A percentile compares a stretch with the other conserved stretches of the same genome.
Evolutionary conservation across 1,140 invertebrate genomes (phyloP).

Genomic region (Steinernema khuongi): DNA sequence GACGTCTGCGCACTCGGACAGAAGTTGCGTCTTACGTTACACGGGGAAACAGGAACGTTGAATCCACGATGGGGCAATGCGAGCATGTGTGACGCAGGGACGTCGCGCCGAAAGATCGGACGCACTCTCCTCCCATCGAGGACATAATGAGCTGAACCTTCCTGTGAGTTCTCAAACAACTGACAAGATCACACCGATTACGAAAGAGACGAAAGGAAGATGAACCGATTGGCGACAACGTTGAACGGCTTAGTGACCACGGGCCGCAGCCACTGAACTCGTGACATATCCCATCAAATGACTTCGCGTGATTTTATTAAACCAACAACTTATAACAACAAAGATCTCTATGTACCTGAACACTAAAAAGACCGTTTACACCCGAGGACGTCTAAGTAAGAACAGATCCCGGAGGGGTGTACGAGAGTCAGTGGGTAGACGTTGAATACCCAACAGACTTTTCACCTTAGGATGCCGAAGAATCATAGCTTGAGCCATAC

Average conservation of each 20-base stretch:
- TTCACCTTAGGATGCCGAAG: constrained; percentile 48
- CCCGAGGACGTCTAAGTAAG: constrained; percentile 21
- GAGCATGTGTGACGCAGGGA: no score
- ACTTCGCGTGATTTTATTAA: neutral
- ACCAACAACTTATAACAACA: neutral
- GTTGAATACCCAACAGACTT: constrained; percentile 41
- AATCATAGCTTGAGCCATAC: constrained; percentile 45
- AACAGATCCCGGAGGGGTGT: constrained; percentile 52
- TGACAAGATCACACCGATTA: no score
- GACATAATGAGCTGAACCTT: no score
- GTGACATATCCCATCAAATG: neutral
- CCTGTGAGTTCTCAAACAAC: no score
- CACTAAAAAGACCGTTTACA: neutral
- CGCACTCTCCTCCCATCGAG: no score
- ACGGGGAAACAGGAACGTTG: no score
- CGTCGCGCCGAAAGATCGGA: no score
- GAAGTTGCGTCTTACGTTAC: no score
- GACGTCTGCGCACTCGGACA: no score
- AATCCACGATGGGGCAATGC: no score
- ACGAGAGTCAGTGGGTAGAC: constrained; percentile 42
- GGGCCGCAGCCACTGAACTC: neutral
- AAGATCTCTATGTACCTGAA: neutral
- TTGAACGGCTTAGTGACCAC: neutral
- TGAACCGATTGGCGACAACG: no score
- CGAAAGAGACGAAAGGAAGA: no score